phyloP scores from a whole-genome alignment of 2,113 vertebrate genomes.

The Monopterus albus region DNA sequence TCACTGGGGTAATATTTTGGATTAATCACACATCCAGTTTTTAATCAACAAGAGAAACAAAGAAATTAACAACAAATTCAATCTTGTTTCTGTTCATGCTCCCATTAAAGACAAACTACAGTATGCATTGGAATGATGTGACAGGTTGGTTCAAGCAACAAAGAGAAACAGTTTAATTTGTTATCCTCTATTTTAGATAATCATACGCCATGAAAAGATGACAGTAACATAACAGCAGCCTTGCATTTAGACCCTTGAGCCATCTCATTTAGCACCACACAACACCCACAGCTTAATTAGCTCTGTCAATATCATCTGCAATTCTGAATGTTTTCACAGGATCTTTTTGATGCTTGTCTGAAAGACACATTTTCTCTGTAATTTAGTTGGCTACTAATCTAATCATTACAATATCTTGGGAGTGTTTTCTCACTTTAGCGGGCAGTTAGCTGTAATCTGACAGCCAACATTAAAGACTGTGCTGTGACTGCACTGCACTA shows the following conservation, averaged over 20 bases:
- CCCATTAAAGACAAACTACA: conserved; percentile 24
- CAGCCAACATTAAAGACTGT: conserved; percentile 66
- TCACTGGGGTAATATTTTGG: conserved; percentile 34
- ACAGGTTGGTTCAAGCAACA: conserved; percentile 48
- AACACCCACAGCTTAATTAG: conserved; percentile 75
- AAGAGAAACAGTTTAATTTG: conserved; percentile 47
- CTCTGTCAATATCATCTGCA: conserved; percentile 65
- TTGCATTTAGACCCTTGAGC: conserved; percentile 66
- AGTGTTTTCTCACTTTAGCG: conserved; percentile 73
- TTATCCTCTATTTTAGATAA: conserved; percentile 42
- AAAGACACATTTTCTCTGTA: conserved; percentile 68
- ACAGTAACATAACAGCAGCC: conserved; percentile 57
- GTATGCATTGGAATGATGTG: neutral
- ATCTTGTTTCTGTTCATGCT: neutral
- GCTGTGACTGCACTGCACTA: conserved; percentile 49
- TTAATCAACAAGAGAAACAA: conserved; percentile 42
- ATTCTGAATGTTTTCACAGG: conserved; percentile 69
- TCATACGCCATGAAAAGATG: conserved; percentile 54
- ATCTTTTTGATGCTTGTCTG: conserved; percentile 66
- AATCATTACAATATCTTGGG: conserved; percentile 69
- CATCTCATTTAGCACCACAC: conserved; percentile 63
- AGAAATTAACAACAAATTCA: conserved; percentile 30
- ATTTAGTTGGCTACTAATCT: conserved; percentile 69
- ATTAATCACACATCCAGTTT: conserved; percentile 41
- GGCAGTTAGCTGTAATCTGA: conserved; percentile 74